Percentiles rank a stretch among this genome's conserved stretches.
Conservation (phyloP, 2,113 vertebrate genomes). For the Vicugna pacos region DNA sequence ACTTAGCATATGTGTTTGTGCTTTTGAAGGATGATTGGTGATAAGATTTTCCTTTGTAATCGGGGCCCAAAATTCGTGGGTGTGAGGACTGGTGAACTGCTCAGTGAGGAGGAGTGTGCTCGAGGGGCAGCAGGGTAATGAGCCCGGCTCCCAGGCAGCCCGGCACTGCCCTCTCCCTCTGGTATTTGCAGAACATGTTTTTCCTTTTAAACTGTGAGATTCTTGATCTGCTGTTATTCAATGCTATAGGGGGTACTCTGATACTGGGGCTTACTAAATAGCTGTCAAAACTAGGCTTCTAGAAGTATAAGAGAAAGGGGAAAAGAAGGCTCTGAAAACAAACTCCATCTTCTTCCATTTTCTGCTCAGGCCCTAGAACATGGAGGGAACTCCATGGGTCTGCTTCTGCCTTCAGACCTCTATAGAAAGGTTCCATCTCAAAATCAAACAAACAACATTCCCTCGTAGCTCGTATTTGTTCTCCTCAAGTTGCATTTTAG, state of each 20-base stretch:
- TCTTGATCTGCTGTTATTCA: neutral
- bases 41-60: slow-evolving; percentile 48
- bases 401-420: neutral
- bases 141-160: neutral
- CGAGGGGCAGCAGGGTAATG: neutral
- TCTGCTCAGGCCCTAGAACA: neutral
- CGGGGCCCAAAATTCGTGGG: neutral
- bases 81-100: neutral
- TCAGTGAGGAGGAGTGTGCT: neutral
- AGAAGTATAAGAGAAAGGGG: neutral
- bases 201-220: neutral
- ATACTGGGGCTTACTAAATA: neutral
- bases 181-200: neutral
- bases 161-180: neutral
- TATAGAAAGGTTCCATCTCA: neutral
- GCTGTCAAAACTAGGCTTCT: slow-evolving; percentile 17
- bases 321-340: slow-evolving; percentile 4
- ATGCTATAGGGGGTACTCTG: neutral
- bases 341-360: neutral
- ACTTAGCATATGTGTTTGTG: neutral
- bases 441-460: neutral
- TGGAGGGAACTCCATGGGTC: neutral
- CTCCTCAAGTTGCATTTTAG: neutral
- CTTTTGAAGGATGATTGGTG: neutral
- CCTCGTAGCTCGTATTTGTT: neutral